Evolutionary conservation across 2,113 vertebrate species (phyloP), one percentile per base, ranked within the genome.

Genomic region (Gadus chalcogrammus): DNA sequence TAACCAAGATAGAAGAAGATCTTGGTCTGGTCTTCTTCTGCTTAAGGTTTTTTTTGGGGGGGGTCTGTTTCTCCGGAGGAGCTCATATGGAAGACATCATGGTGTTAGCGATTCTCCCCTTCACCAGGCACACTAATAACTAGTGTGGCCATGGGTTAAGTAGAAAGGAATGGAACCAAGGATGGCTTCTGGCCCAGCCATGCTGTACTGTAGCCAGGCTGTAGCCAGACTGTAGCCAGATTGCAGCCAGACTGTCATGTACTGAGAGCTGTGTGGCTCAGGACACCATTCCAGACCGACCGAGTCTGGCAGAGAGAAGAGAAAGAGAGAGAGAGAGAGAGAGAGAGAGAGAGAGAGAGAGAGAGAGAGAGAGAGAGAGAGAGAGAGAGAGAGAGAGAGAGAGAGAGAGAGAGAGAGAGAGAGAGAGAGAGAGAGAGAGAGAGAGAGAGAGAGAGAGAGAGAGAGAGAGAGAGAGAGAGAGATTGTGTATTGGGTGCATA

Each of bases 11-110:
- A 35, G 31, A 35, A 35, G 31, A 35, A 35, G 31, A 35, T 35
- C 31, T 35, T 35, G 31, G 4, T 35, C 6, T 35, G 31, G 6
- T 35, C 4, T 35, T 35, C 4, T 35, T 35, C 4, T 35, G 31
- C 31, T 35, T 35, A 35, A 35, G 31, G 31, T 35, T 35, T 35
- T 35, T 35, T 35, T 35, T 5, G 31, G 31, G 6, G 28, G 31
- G 31, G 31, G 4, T 35, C 31, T 35, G 31, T 73, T 64, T 35
- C 22, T 7, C 61, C 69, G 82, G 70, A 84, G 76, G 79, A 78
- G 85, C 83, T 77, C 90, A 91, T 90, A 88, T 91, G 90, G 90
- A 88, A 91, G 83, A 78, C 74, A 91, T 91, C 87, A 90, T 0
- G 72, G 81, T 81, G 79, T 75, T 82, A 82, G 82, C 80, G 72